A percentile compares a stretch with the other conserved stretches of the same genome.
Conservation (phyloP, 2,888 invertebrate species). For the Agriopis aurantiaria region DNA sequence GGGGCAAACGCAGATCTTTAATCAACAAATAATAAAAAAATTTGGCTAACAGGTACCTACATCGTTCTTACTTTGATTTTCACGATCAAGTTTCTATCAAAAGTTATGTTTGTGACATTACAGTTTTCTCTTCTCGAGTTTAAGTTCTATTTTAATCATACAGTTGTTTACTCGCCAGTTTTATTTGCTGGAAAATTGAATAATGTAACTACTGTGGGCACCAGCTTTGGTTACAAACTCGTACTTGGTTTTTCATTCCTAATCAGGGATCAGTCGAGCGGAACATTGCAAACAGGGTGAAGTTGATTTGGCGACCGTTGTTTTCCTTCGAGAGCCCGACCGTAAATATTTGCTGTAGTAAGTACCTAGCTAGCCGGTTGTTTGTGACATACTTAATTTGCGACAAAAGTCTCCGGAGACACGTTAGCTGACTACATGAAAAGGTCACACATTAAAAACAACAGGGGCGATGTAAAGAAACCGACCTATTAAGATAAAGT, state of each 20-base stretch:
- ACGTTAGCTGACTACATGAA: slow-evolving; percentile 28
- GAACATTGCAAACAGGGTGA: slow-evolving; percentile 45
- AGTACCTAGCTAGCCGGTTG: slow-evolving; percentile 24
- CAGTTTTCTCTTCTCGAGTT: not conserved
- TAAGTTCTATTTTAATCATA: not conserved
- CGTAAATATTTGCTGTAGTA: slow-evolving; percentile 39
- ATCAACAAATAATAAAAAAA: not conserved
- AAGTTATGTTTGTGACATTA: not conserved
- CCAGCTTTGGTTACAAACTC: slow-evolving; percentile 20
- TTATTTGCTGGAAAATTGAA: no score
- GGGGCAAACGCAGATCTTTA: no score
- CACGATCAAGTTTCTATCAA: slow-evolving; percentile 1
- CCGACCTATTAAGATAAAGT: slow-evolving; percentile 26
- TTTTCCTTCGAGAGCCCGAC: slow-evolving; percentile 39
- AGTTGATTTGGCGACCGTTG: slow-evolving; percentile 45
- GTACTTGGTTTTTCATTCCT: slow-evolving; percentile 34
- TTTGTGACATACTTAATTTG: slow-evolving; percentile 33
- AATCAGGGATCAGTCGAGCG: slow-evolving; percentile 40
- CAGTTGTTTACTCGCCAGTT: no score
- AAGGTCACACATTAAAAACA: slow-evolving; percentile 30
- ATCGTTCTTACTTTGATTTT: not conserved
- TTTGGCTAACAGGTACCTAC: no score
- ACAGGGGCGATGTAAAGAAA: slow-evolving; percentile 22
- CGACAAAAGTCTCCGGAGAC: slow-evolving; percentile 29
- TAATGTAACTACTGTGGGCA: not conserved